Evolutionary conservation across 1,140 invertebrate species (phyloP), one percentile per base, ranked within the genome.

Genomic region (Parapsyche elsis): DNA sequence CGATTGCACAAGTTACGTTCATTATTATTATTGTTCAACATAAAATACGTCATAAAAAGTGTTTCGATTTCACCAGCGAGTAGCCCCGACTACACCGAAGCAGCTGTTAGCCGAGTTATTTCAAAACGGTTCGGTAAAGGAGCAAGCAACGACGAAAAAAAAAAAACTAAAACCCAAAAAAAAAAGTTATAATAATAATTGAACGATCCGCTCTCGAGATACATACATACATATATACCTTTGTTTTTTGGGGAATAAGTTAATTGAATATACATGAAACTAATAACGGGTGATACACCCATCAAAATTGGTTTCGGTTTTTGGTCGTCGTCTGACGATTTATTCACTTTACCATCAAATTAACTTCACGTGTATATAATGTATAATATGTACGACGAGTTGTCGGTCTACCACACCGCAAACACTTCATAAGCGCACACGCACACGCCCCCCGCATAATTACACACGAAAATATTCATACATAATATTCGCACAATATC

Each of bases 181-280:
- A 49, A 64, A 64, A 78, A 49, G 21, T 49, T 38, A 38, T 38
- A 70, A 49, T 53, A 71, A 78, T 71, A 71, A 53, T 53, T 53
- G 61, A 71, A 45, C 70, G 77, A 78, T 70, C 64, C 67, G 61
- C 74, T 38, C 16, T 14, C 38, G 77, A 71, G 78, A 78, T 70
- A 38, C 30, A 38, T 7, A 38, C 30, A 1, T 4, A 38, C 30
- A 1, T 4, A 38, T 7, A 1, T 38, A 57, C 77, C 82, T 81
- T 79, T 80, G 82, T 83, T 81, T 73, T 38, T 80, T 79, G 80
- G 75, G 77, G 80, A 79, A 83, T 83, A 79, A 81, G 76, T 81
- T 83, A 83, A 83, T 83, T 83, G 82, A 83, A 83, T 83, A 83
- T 81, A 83, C 82, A 80, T 79, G 77, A 71, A 80, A 78, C 73